These are phyloP conservation scores for Autographa pulchrina DNA, from an alignment of 2,888 invertebrate genomes.

Conservation along the genomic window DNA sequence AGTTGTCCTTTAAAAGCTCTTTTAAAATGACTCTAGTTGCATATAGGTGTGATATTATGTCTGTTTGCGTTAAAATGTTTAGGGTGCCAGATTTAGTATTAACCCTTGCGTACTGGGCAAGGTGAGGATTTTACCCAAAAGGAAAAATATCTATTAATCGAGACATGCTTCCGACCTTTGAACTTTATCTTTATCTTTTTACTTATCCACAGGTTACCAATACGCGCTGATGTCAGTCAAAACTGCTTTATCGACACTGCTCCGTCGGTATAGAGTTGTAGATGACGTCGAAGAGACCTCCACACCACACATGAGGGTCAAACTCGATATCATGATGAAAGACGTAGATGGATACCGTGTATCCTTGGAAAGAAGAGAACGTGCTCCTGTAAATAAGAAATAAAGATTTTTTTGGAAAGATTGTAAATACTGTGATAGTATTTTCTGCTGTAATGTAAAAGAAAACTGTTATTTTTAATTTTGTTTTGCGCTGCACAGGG, in stretches of 20 bases:
- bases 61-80: too few species aligned
- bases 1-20: too few species aligned
- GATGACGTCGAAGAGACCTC: conserved; percentile 69
- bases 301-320: conserved; percentile 75
- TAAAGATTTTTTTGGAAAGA: background rate
- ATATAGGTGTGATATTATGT: too few species aligned
- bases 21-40: too few species aligned
- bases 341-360: conserved; percentile 78
- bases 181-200: conserved; percentile 14
- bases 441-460: background rate
- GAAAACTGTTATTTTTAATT: background rate
- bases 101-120: too few species aligned
- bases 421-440: background rate
- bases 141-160: too few species aligned
- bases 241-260: conserved; percentile 70
- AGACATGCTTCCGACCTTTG: too few species aligned
- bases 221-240: conserved; percentile 84
- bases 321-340: conserved; percentile 84
- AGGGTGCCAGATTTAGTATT: too few species aligned
- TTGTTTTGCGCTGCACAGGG: background rate
- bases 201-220: conserved; percentile 80
- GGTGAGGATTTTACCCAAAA: too few species aligned
- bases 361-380: conserved; percentile 68
- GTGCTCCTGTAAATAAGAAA: conserved; percentile 3
- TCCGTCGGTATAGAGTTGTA: conserved; percentile 73